Evolutionary conservation across 2,797 vertebrate genomes (phyloP).

Genomic region (Falco rusticolus): DNA sequence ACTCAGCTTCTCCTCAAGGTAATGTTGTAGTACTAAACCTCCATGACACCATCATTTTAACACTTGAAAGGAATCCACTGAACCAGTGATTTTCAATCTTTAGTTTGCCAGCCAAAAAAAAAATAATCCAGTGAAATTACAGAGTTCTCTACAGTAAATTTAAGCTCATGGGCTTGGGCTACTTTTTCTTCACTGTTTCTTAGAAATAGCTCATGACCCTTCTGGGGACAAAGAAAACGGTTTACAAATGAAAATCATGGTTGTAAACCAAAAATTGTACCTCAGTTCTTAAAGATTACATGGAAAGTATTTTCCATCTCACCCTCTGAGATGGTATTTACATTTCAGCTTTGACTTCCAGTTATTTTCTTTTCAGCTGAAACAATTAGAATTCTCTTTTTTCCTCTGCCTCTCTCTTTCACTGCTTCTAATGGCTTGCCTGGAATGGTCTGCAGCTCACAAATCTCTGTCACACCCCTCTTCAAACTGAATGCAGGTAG

Average conservation of each 20-base stretch:
- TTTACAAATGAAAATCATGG: not conserved
- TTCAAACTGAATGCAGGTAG: not conserved
- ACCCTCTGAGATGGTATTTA: not conserved
- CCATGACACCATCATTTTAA: not conserved
- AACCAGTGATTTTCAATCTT: not conserved
- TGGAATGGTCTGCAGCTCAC: not conserved
- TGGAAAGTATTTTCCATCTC: not conserved
- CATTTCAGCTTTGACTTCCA: not conserved
- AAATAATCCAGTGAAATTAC: not conserved
- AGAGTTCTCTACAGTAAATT: not conserved
- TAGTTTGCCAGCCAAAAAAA: not conserved
- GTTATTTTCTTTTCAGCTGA: not conserved
- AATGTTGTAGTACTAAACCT: not conserved
- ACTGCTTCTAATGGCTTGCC: not conserved
- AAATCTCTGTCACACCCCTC: not conserved
- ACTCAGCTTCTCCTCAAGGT: not conserved
- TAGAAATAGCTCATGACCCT: not conserved
- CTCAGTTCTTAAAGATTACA: not conserved
- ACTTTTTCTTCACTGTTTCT: not conserved
- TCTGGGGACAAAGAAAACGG: not conserved
- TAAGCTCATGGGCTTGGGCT: not conserved
- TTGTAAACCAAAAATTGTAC: not conserved
- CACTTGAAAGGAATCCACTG: not conserved
- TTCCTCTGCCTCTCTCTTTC: not conserved
- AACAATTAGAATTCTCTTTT: not conserved